Conservation (phyloP, 2,888 invertebrate genomes). For the Deilephila elpenor region DNA sequence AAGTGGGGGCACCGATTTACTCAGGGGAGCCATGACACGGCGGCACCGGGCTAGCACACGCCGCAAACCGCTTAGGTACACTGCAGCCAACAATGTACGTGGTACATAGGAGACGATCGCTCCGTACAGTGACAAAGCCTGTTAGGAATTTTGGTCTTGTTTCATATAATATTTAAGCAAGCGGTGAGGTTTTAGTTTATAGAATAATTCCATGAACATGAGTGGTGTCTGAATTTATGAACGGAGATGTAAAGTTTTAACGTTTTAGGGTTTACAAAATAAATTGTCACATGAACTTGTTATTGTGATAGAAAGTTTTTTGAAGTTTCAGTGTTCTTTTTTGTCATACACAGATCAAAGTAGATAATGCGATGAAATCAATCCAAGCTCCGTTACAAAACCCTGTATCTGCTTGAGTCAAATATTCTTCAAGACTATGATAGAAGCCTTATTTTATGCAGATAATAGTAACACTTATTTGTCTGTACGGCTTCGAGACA, state of each 20-base stretch:
- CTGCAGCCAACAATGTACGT: background rate
- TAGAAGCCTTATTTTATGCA: background rate
- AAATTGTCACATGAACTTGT: too few species aligned
- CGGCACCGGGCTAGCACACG: slow-evolving; percentile 42
- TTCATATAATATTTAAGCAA: background rate
- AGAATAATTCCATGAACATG: background rate
- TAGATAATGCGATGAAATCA: too few species aligned
- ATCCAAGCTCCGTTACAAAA: too few species aligned
- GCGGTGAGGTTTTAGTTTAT: background rate
- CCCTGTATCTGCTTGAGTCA: too few species aligned
- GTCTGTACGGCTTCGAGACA: background rate
- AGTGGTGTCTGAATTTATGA: background rate
- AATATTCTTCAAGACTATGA: too few species aligned
- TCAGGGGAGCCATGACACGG: slow-evolving; percentile 59
- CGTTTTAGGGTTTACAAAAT: too few species aligned
- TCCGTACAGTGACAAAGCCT: background rate
- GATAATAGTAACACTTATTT: background rate
- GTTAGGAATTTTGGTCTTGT: background rate
- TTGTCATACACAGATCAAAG: too few species aligned
- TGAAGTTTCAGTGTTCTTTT: too few species aligned
- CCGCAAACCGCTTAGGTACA: slow-evolving; percentile 25
- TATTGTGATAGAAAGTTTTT: too few species aligned
- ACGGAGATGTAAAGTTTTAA: background rate
- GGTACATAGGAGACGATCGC: background rate
- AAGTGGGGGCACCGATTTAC: slow-evolving; percentile 72